These are phyloP conservation scores for Pegea sp. DNA, from an alignment of 23 tunicate species.

Conservation along the genomic window DNA sequence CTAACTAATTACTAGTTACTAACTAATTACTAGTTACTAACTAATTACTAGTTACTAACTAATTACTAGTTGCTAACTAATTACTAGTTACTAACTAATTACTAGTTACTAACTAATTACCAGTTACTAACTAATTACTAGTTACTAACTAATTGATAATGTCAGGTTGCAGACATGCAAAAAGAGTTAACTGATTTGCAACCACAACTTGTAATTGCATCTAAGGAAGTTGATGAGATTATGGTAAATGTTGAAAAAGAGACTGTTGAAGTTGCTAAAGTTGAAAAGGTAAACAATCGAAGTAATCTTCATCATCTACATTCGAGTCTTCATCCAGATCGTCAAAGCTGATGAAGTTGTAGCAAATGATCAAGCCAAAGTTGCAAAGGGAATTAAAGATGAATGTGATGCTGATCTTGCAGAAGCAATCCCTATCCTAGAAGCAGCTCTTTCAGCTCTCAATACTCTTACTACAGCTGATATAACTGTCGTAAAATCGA, in stretches of 20 bases:
- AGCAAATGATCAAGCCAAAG: slow-evolving; percentile 93
- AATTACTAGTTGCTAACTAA: too few relatives aligned
- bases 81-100: too few relatives aligned
- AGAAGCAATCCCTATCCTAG: slow-evolving; percentile 92
- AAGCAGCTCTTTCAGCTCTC: slow-evolving; percentile 36
- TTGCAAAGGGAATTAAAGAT: slow-evolving; percentile 72
- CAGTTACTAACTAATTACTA: too few relatives aligned
- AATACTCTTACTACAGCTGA: slow-evolving; percentile 31
- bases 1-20: too few relatives aligned
- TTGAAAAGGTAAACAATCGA: slow-evolving; percentile 93
- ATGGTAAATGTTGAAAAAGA: slow-evolving; percentile 98
- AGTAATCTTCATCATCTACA: not conserved
- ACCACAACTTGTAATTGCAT: slow-evolving; percentile 81
- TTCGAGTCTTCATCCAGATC: slow-evolving; percentile 11
- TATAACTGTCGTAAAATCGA: slow-evolving; percentile 79
- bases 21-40: too few relatives aligned
- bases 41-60: too few relatives aligned
- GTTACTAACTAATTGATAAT: too few relatives aligned
- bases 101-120: too few relatives aligned
- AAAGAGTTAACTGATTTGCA: slow-evolving; percentile 78
- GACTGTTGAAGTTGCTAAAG: slow-evolving; percentile 94
- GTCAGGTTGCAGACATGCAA: slow-evolving; percentile 92
- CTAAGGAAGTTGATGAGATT: slow-evolving; percentile 86
- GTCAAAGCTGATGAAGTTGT: slow-evolving; percentile 98
- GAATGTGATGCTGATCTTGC: slow-evolving; percentile 99